Conservation (phyloP, 2,888 invertebrate species). For the Drosophila picticornis region DNA sequence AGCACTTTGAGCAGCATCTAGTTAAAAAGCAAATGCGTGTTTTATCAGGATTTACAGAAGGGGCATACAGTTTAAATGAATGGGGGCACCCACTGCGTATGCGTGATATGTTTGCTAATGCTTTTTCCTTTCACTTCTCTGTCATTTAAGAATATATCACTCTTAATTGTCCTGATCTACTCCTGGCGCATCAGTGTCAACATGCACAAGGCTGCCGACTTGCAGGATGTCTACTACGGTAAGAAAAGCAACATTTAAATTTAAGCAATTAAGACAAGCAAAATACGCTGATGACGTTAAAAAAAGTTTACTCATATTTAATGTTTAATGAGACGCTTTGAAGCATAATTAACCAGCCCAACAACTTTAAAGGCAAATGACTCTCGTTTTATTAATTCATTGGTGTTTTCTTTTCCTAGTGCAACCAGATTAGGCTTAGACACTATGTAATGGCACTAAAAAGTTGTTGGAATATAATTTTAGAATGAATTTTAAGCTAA, state of each 20-base stretch:
- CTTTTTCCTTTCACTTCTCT: conserved; percentile 12
- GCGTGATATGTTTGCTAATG: conserved; percentile 39
- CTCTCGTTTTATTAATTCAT: background rate
- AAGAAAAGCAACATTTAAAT: conserved; percentile 79
- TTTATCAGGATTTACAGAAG: background rate
- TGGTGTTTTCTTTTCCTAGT: background rate
- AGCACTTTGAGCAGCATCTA: conserved; percentile 14
- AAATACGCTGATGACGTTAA: conserved; percentile 31
- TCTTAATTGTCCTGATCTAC: conserved; percentile 90
- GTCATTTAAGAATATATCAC: conserved; percentile 90
- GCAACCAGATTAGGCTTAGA: background rate
- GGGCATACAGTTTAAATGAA: conserved; percentile 5
- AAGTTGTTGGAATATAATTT: background rate
- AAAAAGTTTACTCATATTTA: conserved; percentile 22
- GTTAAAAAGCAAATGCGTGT: conserved; percentile 36
- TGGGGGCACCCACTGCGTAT: conserved; percentile 48
- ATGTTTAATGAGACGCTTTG: conserved; percentile 49
- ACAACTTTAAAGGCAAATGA: background rate
- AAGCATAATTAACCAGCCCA: conserved; percentile 20
- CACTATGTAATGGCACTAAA: background rate
- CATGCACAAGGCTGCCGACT: conserved; percentile 88
- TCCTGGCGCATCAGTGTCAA: conserved; percentile 91
- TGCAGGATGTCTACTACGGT: conserved; percentile 93
- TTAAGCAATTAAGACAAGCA: conserved; percentile 48
- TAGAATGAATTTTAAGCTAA: background rate